phyloP scores from a whole-genome alignment of 2,888 invertebrate genomes.

The Eupithecia pulchellata region DNA sequence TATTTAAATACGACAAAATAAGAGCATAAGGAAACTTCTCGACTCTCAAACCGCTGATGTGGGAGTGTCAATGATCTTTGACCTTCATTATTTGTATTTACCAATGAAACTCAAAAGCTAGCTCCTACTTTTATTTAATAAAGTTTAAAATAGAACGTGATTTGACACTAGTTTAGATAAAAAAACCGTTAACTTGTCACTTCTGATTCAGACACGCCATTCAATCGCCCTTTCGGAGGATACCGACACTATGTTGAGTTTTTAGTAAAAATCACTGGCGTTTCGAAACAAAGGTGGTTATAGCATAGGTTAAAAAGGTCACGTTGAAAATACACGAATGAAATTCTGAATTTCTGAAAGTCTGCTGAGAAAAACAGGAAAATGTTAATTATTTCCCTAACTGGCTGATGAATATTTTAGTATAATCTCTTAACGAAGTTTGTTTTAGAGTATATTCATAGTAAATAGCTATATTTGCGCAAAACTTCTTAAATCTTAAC shows the following conservation, averaged over 20 bases:
- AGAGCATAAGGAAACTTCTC: slow-evolving; percentile 20
- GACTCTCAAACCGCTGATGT: slow-evolving; percentile 18
- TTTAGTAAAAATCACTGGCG: neutral
- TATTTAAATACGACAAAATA: neutral
- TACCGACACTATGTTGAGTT: neutral
- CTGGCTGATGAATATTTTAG: too few species aligned
- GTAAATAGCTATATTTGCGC: too few species aligned
- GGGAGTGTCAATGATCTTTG: slow-evolving; percentile 27
- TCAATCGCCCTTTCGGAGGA: neutral
- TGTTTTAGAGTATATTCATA: too few species aligned
- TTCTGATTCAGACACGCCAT: neutral
- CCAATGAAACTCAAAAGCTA: neutral
- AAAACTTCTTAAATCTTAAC: too few species aligned
- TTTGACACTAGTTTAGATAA: neutral
- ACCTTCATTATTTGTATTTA: slow-evolving; percentile 18
- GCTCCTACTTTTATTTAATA: neutral
- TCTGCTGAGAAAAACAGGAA: too few species aligned
- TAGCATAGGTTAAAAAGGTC: too few species aligned
- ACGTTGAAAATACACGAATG: too few species aligned
- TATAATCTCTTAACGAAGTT: neutral
- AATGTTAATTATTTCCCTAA: too few species aligned
- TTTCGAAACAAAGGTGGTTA: neutral
- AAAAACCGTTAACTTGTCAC: neutral
- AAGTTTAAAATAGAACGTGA: neutral
- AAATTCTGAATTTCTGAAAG: too few species aligned